Evolutionary conservation across 2,888 invertebrate species (phyloP).

Genomic region (Phortica okadai): DNA sequence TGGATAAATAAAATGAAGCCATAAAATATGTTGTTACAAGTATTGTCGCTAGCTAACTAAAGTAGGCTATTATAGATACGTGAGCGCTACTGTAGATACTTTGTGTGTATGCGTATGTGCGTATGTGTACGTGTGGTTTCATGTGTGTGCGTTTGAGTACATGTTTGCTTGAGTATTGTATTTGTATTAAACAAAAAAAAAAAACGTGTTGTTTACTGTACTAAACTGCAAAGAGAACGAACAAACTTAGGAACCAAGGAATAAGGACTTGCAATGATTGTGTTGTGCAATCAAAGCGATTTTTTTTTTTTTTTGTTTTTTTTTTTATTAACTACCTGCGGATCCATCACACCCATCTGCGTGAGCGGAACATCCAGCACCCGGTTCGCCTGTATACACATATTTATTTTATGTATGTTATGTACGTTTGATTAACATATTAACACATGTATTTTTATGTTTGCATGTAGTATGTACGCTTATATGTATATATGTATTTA

Average conservation of each 20-base stretch:
- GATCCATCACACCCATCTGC: constrained; percentile 95
- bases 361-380: constrained; percentile 93
- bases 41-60: background rate
- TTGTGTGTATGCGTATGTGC: constrained; percentile 1
- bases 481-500: constrained; percentile 34
- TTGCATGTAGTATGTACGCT: background rate
- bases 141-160: background rate
- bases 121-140: background rate
- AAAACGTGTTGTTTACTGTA: background rate
- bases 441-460: constrained; percentile 27
- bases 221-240: constrained; percentile 28
- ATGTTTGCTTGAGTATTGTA: constrained; percentile 19
- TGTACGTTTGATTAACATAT: constrained; percentile 45
- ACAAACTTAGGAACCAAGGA: constrained; percentile 44
- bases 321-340: constrained; percentile 82
- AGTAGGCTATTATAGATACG: constrained; percentile 1
- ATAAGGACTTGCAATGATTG: constrained; percentile 30
- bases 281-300: constrained; percentile 41
- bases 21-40: background rate
- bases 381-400: constrained; percentile 82
- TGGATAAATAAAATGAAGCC: constrained; percentile 7
- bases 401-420: constrained; percentile 44
- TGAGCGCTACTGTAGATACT: background rate
- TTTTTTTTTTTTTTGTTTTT: constrained; percentile 31
- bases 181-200: background rate